Evolutionary conservation across 2,888 invertebrate species (phyloP).

Genomic region (Ypsolopha sequella): DNA sequence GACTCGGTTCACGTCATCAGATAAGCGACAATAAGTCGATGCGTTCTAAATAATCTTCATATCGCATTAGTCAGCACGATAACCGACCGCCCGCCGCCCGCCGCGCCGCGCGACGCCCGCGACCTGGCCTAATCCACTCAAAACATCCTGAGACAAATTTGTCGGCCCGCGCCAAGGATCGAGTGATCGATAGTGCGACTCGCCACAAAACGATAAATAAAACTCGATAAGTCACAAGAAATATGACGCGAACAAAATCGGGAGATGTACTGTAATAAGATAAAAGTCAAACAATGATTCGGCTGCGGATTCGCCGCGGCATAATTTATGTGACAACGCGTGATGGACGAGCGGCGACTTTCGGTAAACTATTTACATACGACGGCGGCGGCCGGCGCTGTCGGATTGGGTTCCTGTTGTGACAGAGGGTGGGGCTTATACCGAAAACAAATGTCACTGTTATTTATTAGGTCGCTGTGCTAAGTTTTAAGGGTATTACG

Average conservation of each 20-base stretch:
- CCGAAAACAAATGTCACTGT: slow-evolving; percentile 69
- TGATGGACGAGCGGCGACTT: slow-evolving; percentile 71
- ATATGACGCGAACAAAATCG: slow-evolving; percentile 72
- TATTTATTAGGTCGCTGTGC: slow-evolving; percentile 66
- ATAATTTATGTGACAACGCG: slow-evolving; percentile 71
- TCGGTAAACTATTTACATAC: slow-evolving; percentile 71
- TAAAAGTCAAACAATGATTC: slow-evolving; percentile 72
- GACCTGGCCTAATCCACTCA: slow-evolving; percentile 64
- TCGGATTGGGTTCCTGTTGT: slow-evolving; percentile 66
- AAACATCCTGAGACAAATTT: slow-evolving; percentile 65
- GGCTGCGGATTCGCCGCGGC: slow-evolving; percentile 71
- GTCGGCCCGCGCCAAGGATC: slow-evolving; percentile 56
- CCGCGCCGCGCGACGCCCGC: slow-evolving; percentile 27
- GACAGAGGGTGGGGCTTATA: slow-evolving; percentile 69
- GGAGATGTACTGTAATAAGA: slow-evolving; percentile 71
- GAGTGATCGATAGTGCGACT: slow-evolving; percentile 65
- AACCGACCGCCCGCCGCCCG: slow-evolving; percentile 36
- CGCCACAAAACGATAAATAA: slow-evolving; percentile 69
- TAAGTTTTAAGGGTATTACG: slow-evolving; percentile 58
- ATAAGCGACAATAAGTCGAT: slow-evolving; percentile 63
- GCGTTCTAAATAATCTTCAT: slow-evolving; percentile 57
- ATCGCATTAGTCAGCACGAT: slow-evolving; percentile 53
- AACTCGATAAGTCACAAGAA: slow-evolving; percentile 69
- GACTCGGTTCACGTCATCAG: slow-evolving; percentile 43
- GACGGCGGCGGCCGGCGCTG: slow-evolving; percentile 51